These are phyloP conservation scores for Menidia beryllina DNA, from an alignment of 2,113 vertebrate genomes.

Conservation along the genomic window DNA sequence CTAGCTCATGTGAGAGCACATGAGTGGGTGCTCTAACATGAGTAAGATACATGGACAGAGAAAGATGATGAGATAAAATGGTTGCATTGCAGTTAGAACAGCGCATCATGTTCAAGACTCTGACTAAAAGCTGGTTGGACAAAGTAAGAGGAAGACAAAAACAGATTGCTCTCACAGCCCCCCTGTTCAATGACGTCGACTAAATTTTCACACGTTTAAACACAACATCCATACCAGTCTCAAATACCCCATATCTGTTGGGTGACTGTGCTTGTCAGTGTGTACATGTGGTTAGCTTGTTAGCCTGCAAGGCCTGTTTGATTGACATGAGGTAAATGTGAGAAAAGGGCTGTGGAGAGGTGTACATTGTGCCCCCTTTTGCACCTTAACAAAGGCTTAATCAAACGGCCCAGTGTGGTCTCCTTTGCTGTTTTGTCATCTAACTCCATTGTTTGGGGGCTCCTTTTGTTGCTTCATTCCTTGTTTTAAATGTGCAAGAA, in stretches of 20 bases:
- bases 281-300: constrained; percentile 59
- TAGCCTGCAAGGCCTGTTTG: constrained; percentile 58
- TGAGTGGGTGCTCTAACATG: constrained; percentile 38
- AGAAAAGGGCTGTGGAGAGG: constrained; percentile 75
- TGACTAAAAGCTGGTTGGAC: neutral
- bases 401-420: constrained; percentile 78
- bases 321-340: constrained; percentile 78
- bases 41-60: constrained; percentile 33
- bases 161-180: constrained; percentile 27
- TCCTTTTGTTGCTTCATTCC: constrained; percentile 80
- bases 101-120: neutral
- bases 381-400: constrained; percentile 77
- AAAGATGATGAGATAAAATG: constrained; percentile 51
- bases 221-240: constrained; percentile 18
- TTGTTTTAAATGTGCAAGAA: constrained; percentile 82
- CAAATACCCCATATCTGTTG: constrained; percentile 35
- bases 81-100: constrained; percentile 85
- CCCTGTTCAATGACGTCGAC: constrained; percentile 31
- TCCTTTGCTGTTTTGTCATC: constrained; percentile 83
- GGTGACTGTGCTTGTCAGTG: constrained; percentile 28
- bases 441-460: constrained; percentile 77
- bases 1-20: too few relatives aligned
- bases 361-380: constrained; percentile 77
- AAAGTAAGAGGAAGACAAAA: constrained; percentile 6
- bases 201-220: constrained; percentile 17